Percentiles rank a stretch among this genome's conserved stretches.
Conservation (phyloP, 2,113 vertebrate genomes). For the Marmota flaviventris region DNA sequence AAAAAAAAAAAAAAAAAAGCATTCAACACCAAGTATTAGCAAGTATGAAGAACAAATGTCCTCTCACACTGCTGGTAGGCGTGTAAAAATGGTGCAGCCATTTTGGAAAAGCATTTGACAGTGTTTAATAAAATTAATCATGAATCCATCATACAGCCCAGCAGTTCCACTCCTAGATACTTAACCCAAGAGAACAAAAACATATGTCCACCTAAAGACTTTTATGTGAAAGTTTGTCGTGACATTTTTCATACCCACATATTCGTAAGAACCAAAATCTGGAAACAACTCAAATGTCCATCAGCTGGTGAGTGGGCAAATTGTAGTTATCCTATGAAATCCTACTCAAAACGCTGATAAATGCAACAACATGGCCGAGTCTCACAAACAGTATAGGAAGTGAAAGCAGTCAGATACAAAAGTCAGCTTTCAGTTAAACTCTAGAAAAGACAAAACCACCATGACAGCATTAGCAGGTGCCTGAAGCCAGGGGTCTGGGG, state of each 20-base stretch:
- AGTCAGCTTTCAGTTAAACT: not conserved
- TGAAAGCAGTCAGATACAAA: not conserved
- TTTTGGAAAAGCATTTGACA: not conserved
- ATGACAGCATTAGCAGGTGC: not conserved
- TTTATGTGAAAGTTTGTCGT: no score
- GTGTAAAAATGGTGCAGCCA: not conserved
- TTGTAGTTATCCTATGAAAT: not conserved
- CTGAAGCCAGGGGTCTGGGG: not conserved
- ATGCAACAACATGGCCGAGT: not conserved
- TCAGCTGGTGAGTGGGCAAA: not conserved
- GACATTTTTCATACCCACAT: no score
- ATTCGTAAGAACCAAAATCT: no score
- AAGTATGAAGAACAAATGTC: not conserved
- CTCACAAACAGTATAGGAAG: not conserved
- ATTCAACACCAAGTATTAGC: not conserved
- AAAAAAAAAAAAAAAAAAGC: no score
- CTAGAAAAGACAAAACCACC: not conserved
- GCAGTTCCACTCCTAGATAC: not conserved
- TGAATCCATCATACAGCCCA: not conserved
- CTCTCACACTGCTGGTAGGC: not conserved
- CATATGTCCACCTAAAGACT: not conserved
- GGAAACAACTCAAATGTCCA: no score
- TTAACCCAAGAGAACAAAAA: not conserved
- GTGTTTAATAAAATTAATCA: not conserved
- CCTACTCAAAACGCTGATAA: not conserved